Percentiles rank a stretch among this genome's conserved stretches.
phyloP scores from a whole-genome alignment of 2,113 vertebrate species.

The Malurus melanocephalus region DNA sequence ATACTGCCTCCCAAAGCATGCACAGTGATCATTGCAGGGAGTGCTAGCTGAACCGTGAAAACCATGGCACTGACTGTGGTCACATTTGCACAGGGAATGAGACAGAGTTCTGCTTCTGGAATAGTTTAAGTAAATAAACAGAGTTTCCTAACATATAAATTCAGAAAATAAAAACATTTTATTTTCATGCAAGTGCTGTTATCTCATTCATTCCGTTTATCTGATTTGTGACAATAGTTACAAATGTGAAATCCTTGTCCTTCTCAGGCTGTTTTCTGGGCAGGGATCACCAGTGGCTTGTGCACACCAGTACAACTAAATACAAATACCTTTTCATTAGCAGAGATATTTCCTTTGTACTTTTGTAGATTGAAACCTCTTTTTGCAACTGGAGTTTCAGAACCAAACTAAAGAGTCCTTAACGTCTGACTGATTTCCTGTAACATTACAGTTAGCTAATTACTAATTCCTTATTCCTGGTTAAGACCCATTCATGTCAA shows the following conservation, averaged over 20 bases:
- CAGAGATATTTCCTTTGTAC: not conserved
- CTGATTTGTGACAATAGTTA: not conserved
- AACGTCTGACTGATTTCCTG: not conserved
- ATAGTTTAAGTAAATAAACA: not conserved
- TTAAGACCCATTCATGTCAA: not conserved
- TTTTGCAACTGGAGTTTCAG: not conserved
- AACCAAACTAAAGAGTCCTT: not conserved
- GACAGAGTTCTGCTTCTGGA: not conserved
- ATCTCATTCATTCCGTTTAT: not conserved
- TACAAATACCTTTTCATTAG: not conserved
- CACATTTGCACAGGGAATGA: not conserved
- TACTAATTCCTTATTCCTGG: not conserved
- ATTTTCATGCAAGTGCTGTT: not conserved
- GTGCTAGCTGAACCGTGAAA: not conserved
- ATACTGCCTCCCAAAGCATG: not conserved
- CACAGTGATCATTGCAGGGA: rapidly evolving
- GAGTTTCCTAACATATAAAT: not conserved
- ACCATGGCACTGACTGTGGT: not conserved
- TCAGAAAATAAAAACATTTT: not conserved
- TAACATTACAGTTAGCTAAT: not conserved
- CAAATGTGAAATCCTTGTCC: not conserved
- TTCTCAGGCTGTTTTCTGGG: not conserved
- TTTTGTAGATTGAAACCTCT: not conserved
- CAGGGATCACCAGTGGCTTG: not conserved
- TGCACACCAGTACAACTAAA: not conserved